phyloP scores from a whole-genome alignment of 2,113 vertebrate genomes.

The Hucho hucho region DNA sequence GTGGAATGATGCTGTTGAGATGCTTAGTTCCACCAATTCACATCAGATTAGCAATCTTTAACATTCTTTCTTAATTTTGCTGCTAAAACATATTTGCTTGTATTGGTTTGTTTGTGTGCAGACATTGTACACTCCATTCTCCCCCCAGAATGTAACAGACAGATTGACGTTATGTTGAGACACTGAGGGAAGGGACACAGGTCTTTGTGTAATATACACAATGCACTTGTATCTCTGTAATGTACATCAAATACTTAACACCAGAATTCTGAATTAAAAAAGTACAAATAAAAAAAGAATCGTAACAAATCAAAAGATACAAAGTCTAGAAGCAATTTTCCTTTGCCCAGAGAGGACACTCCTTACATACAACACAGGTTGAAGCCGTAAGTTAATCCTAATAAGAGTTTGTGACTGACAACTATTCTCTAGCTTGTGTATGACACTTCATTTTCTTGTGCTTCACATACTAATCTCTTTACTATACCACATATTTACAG shows the following conservation, averaged over 20 bases:
- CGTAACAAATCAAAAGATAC: slow-evolving; percentile 57
- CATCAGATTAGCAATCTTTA: slow-evolving; percentile 38
- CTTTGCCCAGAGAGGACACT: slow-evolving; percentile 83
- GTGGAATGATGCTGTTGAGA: slow-evolving; percentile 78
- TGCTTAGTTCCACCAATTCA: slow-evolving; percentile 82
- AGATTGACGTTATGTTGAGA: slow-evolving; percentile 84
- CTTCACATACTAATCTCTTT: slow-evolving; percentile 73
- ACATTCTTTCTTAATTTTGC: slow-evolving; percentile 50
- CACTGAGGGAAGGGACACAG: slow-evolving; percentile 73
- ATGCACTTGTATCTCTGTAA: slow-evolving; percentile 85
- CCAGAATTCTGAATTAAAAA: slow-evolving; percentile 89
- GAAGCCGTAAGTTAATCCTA: slow-evolving; percentile 81
- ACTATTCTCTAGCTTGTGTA: slow-evolving; percentile 79
- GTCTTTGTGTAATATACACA: slow-evolving; percentile 90
- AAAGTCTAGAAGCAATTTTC: slow-evolving; percentile 85
- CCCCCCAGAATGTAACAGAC: slow-evolving; percentile 59
- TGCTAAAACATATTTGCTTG: slow-evolving; percentile 72
- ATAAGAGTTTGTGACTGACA: slow-evolving; percentile 84
- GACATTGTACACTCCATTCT: not conserved
- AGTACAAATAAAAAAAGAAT: slow-evolving; percentile 69
- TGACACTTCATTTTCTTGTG: slow-evolving; percentile 67
- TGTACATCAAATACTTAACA: slow-evolving; percentile 99
- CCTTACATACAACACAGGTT: slow-evolving; percentile 76
- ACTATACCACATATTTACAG: slow-evolving; percentile 66
- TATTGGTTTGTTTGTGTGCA: slow-evolving; percentile 11